Conservation (phyloP, 2,113 vertebrate genomes). For the Struthio camelus region DNA sequence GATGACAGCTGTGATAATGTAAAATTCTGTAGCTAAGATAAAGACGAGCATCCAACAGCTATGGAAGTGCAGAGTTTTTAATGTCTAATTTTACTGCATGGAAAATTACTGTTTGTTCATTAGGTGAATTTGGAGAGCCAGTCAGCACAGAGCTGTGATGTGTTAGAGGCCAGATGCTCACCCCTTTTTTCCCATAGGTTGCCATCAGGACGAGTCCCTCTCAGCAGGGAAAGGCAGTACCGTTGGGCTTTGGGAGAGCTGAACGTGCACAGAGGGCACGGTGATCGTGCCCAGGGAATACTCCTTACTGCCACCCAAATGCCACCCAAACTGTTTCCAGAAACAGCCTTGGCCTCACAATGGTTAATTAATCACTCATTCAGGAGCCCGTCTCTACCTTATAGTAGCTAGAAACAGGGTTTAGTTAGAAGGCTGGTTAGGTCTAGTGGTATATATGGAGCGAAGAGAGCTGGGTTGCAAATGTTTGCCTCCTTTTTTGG, state of each 20-base stretch:
- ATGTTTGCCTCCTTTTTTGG: neutral
- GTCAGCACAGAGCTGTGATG: neutral
- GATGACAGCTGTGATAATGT: neutral
- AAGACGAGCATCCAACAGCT: neutral
- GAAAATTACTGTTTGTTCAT: neutral
- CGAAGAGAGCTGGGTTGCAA: neutral
- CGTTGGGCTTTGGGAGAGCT: too few species aligned
- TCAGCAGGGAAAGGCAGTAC: neutral
- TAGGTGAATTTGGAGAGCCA: neutral
- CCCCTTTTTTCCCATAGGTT: neutral
- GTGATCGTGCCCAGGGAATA: neutral
- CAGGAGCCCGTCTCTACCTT: neutral
- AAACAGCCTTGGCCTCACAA: neutral
- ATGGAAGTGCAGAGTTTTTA: neutral
- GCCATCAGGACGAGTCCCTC: neutral
- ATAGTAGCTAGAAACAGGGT: neutral
- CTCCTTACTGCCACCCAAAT: accelerated
- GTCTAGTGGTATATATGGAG: neutral
- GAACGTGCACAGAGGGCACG: neutral
- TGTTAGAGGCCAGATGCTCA: neutral
- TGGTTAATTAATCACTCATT: neutral
- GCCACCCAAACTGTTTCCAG: neutral
- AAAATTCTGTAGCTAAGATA: neutral
- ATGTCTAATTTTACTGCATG: neutral
- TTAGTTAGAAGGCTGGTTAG: neutral